Evolutionary conservation across 2,113 vertebrate genomes (phyloP).

Genomic region (Corvus cornix): DNA sequence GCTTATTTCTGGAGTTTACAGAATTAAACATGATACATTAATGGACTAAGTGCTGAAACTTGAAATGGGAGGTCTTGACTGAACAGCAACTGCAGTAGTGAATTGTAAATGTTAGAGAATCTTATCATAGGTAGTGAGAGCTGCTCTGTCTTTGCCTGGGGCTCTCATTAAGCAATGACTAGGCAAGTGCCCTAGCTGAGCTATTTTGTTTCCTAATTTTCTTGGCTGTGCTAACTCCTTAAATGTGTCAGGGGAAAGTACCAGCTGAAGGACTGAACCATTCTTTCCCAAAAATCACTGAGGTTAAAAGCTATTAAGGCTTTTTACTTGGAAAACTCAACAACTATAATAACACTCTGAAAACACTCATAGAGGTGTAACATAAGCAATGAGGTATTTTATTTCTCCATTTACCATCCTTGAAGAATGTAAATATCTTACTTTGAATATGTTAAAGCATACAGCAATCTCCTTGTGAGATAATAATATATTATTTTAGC

Average conservation of each 20-base stretch:
- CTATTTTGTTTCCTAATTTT: not conserved
- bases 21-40: not conserved
- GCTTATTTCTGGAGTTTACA: not conserved
- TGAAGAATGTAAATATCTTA: not conserved
- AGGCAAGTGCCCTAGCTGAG: not conserved
- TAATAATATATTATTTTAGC: slow-evolving; percentile 8
- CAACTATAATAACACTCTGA: not conserved
- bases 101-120: not conserved
- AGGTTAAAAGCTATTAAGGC: not conserved
- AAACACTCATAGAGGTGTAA: not conserved
- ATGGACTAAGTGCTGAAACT: not conserved
- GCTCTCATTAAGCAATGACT: not conserved
- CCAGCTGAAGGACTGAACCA: not conserved
- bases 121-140: not conserved
- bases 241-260: not conserved
- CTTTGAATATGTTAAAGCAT: not conserved
- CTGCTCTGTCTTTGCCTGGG: not conserved
- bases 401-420: not conserved
- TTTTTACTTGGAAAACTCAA: not conserved
- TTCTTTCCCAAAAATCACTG: not conserved
- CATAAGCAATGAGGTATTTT: not conserved
- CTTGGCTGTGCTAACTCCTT: not conserved
- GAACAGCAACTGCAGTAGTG: not conserved
- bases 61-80: not conserved
- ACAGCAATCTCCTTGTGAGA: not conserved